Percentiles rank a stretch among this genome's conserved stretches.
Conservation (phyloP, 2,113 vertebrate genomes). For the Odocoileus hemionus region DNA sequence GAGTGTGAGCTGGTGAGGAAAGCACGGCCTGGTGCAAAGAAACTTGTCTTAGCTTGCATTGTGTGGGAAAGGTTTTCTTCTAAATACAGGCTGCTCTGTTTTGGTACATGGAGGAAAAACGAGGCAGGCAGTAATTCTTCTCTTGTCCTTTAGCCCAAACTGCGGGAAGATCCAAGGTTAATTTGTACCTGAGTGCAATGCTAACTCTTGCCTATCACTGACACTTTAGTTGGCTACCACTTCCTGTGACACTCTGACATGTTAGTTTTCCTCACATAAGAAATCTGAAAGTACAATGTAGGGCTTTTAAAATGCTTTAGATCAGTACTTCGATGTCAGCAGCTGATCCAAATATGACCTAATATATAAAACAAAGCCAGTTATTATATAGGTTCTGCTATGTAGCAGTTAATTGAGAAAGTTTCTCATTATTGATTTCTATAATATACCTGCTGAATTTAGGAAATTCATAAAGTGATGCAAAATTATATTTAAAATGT, state of each 20-base stretch:
- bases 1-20: neutral
- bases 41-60: neutral
- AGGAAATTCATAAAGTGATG: neutral
- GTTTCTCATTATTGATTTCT: conserved; percentile 6
- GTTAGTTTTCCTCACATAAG: conserved; percentile 59
- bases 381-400: neutral
- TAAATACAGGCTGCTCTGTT: neutral
- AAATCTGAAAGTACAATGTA: neutral
- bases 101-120: neutral
- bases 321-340: neutral
- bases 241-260: neutral
- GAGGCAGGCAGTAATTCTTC: neutral
- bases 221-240: neutral
- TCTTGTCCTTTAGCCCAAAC: conserved; percentile 1
- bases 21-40: neutral
- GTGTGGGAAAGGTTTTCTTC: neutral
- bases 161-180: neutral
- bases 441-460: neutral
- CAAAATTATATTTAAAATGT: neutral
- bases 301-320: conserved; percentile 10
- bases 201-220: neutral
- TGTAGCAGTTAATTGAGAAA: neutral
- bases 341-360: conserved; percentile 4
- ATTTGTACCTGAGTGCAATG: neutral
- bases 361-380: neutral